A percentile compares a stretch with the other conserved stretches of the same genome.
Conservation (phyloP, 2,797 vertebrate species). For the Thripadectes ignobilis region DNA sequence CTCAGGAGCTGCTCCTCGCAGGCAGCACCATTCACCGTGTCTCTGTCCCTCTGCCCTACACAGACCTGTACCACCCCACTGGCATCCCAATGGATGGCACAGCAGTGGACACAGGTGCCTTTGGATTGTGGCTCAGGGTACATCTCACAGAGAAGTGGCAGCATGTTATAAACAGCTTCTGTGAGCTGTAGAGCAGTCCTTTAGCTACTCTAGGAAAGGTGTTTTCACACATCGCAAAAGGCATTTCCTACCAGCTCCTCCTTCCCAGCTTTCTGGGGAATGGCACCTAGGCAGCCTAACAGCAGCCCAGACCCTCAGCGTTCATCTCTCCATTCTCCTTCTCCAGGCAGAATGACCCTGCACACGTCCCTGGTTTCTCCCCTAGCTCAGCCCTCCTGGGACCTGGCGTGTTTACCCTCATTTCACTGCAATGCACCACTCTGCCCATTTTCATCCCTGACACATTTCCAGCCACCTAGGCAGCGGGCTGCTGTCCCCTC, state of each 20-base stretch:
- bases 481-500: neutral
- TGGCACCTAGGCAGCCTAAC: neutral
- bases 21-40: fast-evolving
- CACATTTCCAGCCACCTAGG: neutral
- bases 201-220: neutral
- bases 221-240: neutral
- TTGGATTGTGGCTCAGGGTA: neutral
- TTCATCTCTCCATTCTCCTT: neutral
- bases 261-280: neutral
- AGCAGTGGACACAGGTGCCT: fast-evolving
- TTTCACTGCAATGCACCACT: neutral
- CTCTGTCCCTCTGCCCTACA: neutral
- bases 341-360: neutral
- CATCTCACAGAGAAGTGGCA: fast-evolving
- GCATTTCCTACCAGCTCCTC: neutral
- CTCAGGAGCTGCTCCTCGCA: neutral
- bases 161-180: neutral
- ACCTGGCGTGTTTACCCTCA: neutral
- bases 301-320: neutral
- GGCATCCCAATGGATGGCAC: neutral
- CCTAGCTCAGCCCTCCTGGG: neutral
- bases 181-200: neutral
- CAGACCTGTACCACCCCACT: neutral
- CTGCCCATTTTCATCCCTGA: neutral
- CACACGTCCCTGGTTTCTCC: neutral